Evolutionary conservation across 2,113 vertebrate genomes (phyloP).

Genomic region (Quiscalus mexicanus): DNA sequence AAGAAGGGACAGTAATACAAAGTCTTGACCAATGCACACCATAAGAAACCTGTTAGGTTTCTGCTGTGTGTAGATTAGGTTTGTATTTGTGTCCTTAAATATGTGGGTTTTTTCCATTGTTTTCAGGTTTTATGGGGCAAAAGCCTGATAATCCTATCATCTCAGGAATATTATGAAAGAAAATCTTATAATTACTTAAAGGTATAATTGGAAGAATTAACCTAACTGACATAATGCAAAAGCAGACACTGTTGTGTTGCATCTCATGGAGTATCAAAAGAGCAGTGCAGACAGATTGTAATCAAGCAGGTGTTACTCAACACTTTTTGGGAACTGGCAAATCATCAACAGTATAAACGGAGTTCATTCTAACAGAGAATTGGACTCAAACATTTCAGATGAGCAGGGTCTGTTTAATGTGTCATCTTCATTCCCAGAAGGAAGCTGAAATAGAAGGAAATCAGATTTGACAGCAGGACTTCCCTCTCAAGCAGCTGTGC

Average conservation of each 20-base stretch:
- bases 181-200: slow-evolving; percentile 65
- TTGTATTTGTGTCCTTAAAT: neutral
- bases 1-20: neutral
- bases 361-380: neutral
- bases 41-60: neutral
- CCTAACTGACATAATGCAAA: slow-evolving; percentile 21
- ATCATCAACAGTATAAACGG: neutral
- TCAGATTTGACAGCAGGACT: neutral
- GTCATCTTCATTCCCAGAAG: neutral
- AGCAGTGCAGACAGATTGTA: neutral
- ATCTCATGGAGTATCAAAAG: neutral
- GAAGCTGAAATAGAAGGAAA: neutral
- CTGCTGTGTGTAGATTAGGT: neutral
- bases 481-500: neutral
- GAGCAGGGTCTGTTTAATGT: neutral
- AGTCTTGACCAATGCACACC: neutral
- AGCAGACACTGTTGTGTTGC: neutral
- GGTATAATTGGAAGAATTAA: slow-evolving; percentile 16
- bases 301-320: neutral
- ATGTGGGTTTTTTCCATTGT: neutral
- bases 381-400: neutral
- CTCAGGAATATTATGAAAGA: slow-evolving; percentile 56
- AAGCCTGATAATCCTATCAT: slow-evolving; percentile 61
- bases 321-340: neutral
- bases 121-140: slow-evolving; percentile 62